Evolutionary conservation across 2,113 vertebrate species (phyloP).

Genomic region (Poecile atricapillus): DNA sequence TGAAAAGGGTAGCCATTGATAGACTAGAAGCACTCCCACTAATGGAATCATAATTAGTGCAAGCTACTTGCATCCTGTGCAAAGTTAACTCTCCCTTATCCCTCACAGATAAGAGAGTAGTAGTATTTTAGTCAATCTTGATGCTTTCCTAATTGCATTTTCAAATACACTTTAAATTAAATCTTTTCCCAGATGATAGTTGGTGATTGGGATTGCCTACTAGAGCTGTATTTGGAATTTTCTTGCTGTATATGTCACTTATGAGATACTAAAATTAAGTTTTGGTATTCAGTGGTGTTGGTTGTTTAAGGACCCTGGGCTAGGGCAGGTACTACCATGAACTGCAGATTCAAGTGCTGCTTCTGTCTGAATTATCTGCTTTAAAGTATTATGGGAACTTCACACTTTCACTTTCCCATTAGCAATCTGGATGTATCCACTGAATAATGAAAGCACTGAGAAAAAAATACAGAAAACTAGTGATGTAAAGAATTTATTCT

Average conservation of each 20-base stretch:
- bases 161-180: constrained; percentile 15
- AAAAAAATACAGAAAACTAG: neutral
- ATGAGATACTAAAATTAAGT: neutral
- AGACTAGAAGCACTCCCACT: neutral
- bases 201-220: neutral
- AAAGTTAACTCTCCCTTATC: constrained; percentile 3
- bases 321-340: neutral
- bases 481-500: neutral
- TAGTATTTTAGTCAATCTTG: neutral
- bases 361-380: neutral
- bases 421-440: neutral
- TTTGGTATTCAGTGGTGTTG: neutral
- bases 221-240: neutral
- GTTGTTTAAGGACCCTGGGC: neutral
- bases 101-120: neutral
- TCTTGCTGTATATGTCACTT: neutral
- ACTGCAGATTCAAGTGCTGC: neutral
- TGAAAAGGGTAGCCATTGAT: neutral
- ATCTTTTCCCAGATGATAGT: neutral
- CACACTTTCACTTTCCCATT: neutral
- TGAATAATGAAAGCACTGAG: neutral
- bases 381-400: neutral
- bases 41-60: constrained; percentile 3
- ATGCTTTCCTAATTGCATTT: neutral
- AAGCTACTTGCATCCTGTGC: neutral